phyloP scores from a whole-genome alignment of 2,888 invertebrate species.

The Folsomia candida region DNA sequence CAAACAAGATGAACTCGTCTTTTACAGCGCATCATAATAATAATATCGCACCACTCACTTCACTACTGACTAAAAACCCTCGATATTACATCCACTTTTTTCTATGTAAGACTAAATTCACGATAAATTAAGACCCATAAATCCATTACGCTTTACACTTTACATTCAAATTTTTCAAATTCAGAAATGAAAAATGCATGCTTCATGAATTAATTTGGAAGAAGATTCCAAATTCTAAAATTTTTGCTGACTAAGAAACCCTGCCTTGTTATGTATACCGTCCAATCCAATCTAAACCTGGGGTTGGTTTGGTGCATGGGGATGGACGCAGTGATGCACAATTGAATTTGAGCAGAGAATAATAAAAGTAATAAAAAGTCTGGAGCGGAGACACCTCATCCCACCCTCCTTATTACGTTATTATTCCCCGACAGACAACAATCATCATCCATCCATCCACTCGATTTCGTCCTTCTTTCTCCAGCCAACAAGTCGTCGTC shows the following conservation, averaged over 20 bases:
- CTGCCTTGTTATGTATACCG: too few species aligned
- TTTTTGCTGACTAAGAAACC: not conserved
- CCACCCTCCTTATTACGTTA: conserved; percentile 2
- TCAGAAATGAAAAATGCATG: not conserved
- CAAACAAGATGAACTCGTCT: too few species aligned
- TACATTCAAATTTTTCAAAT: not conserved
- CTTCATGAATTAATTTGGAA: not conserved
- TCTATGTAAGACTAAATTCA: not conserved
- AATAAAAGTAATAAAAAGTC: conserved; percentile 3
- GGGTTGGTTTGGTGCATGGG: not conserved
- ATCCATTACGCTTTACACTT: not conserved
- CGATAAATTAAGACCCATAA: not conserved
- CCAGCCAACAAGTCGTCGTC: too few species aligned
- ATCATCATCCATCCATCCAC: not conserved
- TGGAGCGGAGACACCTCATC: conserved; percentile 1
- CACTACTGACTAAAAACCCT: not conserved
- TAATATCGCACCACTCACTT: too few species aligned
- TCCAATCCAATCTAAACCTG: too few species aligned
- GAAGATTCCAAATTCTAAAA: not conserved
- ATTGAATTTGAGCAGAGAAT: conserved; percentile 2
- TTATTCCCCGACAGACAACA: conserved; percentile 4
- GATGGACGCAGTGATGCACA: not conserved
- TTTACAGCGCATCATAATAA: too few species aligned
- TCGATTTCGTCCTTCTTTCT: not conserved
- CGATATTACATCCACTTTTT: not conserved